Percentiles rank a stretch among this genome's conserved stretches.
Conservation (phyloP, 2,888 invertebrate species). For the Ditula angustiorana region DNA sequence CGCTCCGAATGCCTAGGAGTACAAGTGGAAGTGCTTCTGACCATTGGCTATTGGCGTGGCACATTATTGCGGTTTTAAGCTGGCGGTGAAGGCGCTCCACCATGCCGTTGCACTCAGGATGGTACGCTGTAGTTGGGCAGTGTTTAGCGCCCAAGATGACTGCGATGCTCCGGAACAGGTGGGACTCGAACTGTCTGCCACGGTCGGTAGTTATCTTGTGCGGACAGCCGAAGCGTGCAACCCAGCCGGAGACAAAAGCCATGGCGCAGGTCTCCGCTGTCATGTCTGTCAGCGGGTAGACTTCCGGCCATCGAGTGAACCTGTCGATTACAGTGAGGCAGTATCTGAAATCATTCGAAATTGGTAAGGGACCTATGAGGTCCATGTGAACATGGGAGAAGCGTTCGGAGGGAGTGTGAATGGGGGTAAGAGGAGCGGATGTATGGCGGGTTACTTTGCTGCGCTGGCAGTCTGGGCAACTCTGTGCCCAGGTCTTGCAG, state of each 20-base stretch:
- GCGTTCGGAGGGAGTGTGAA: conserved; percentile 46
- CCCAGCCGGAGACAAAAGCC: too few relatives aligned
- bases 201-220: conserved; percentile 55
- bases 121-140: conserved; percentile 52
- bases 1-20: conserved; percentile 17
- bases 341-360: conserved; percentile 51
- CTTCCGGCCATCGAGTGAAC: conserved; percentile 58
- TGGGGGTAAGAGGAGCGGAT: conserved; percentile 37
- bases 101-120: conserved; percentile 61
- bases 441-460: conserved; percentile 54
- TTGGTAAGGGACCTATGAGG: conserved; percentile 64
- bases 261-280: conserved; percentile 53
- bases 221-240: conserved; percentile 60
- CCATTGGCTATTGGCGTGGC: conserved; percentile 49
- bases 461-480: conserved; percentile 54
- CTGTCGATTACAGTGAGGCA: conserved; percentile 56
- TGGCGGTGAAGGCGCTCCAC: conserved; percentile 62
- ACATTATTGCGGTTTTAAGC: too few relatives aligned
- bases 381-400: conserved; percentile 69
- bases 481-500: conserved; percentile 46
- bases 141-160: conserved; percentile 17
- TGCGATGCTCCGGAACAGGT: conserved; percentile 47
- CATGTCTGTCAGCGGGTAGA: conserved; percentile 52
- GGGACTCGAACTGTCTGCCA: conserved; percentile 60
- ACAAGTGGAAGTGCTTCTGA: conserved; percentile 10